These are phyloP conservation scores for Characodon lateralis DNA, from an alignment of 2,797 vertebrate genomes.

Conservation along the genomic window DNA sequence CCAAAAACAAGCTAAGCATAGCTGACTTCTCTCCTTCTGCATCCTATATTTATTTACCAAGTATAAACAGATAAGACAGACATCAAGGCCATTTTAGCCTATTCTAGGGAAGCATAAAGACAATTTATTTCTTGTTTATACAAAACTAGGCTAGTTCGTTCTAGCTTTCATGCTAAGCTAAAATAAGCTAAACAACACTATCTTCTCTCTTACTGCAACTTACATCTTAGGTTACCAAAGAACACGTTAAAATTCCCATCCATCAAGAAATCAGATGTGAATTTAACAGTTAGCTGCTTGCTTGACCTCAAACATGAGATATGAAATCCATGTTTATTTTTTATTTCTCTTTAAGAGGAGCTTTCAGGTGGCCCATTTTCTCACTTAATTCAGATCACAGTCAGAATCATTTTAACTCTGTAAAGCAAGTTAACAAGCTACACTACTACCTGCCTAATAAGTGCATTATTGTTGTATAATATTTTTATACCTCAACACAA, in stretches of 20 bases:
- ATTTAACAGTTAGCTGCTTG: slow-evolving; percentile 13
- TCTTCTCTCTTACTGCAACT: background rate
- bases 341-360: slow-evolving; percentile 48
- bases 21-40: too few relatives aligned
- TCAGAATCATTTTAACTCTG: slow-evolving; percentile 36
- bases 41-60: background rate
- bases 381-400: slow-evolving; percentile 43
- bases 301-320: slow-evolving; percentile 16
- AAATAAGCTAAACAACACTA: background rate
- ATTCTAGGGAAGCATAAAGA: background rate
- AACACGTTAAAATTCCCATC: slow-evolving; percentile 11
- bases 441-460: slow-evolving; percentile 75
- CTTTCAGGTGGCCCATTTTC: slow-evolving; percentile 36
- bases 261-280: background rate
- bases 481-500: slow-evolving; percentile 71
- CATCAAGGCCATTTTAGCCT: background rate
- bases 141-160: background rate
- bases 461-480: slow-evolving; percentile 82
- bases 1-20: too few relatives aligned
- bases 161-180: background rate
- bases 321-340: slow-evolving; percentile 4
- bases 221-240: background rate
- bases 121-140: background rate
- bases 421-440: slow-evolving; percentile 60
- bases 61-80: background rate